A percentile compares a stretch with the other conserved stretches of the same genome.
These are phyloP conservation scores for Diploptera punctata DNA, from an alignment of 2,888 invertebrate species.

Conservation along the genomic window DNA sequence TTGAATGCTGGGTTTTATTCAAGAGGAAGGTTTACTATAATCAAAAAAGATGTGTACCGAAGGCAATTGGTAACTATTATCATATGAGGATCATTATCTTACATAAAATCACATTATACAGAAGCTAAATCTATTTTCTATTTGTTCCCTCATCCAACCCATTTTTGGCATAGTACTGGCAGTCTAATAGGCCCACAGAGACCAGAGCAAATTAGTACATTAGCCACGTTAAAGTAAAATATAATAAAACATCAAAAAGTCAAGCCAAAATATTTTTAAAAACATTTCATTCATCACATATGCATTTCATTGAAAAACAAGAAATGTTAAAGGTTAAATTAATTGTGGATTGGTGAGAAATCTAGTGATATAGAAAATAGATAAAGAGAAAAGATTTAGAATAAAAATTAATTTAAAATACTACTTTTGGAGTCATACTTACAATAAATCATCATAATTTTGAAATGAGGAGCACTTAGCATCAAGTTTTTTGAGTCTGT, in stretches of 20 bases:
- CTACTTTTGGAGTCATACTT: too few species aligned
- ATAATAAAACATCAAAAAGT: not conserved
- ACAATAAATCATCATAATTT: too few species aligned
- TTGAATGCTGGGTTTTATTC: too few species aligned
- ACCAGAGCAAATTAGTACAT: conserved; percentile 1
- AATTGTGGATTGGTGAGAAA: too few species aligned
- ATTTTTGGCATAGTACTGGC: conserved; percentile 20
- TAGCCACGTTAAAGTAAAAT: not conserved
- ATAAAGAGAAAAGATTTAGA: too few species aligned
- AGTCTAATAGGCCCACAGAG: not conserved
- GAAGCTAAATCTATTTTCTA: conserved; percentile 4
- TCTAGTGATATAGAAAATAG: too few species aligned
- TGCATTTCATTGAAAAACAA: not conserved
- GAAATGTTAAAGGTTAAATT: too few species aligned
- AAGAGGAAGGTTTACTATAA: not conserved
- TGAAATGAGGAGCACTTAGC: too few species aligned
- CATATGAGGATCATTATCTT: not conserved
- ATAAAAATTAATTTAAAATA: too few species aligned
- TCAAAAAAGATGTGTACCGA: not conserved
- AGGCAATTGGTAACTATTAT: not conserved
- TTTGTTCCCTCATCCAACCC: conserved; percentile 36
- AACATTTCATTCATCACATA: not conserved
- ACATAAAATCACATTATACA: not conserved
- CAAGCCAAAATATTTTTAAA: not conserved
- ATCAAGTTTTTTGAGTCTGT: too few species aligned